phyloP scores from a whole-genome alignment of 1,140 invertebrate species.

The Panulirus ornatus region DNA sequence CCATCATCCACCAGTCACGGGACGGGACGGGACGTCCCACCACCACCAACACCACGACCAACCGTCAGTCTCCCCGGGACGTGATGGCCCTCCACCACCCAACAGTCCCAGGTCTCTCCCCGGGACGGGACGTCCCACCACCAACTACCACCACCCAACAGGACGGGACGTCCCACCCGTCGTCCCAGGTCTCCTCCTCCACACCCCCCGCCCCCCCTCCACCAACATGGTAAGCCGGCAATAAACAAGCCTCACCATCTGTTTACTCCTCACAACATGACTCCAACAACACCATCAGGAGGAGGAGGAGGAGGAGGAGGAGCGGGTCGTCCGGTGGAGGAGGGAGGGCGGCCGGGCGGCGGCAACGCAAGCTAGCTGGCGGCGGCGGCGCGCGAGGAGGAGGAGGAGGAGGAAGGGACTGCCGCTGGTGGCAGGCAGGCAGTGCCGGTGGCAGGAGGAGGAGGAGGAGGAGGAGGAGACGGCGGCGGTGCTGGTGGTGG shows the following conservation, averaged over 20 bases:
- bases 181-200: too few species aligned
- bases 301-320: slow-evolving; percentile 23
- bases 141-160: not conserved
- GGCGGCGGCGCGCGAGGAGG: not conserved
- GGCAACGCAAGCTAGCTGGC: too few species aligned
- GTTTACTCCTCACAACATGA: not conserved
- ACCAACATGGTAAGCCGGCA: too few species aligned
- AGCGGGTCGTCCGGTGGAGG: not conserved
- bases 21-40: too few species aligned
- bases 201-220: not conserved
- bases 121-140: not conserved
- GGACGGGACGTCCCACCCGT: too few species aligned
- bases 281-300: not conserved
- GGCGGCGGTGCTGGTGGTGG: slow-evolving; percentile 13
- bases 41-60: too few species aligned
- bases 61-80: too few species aligned
- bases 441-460: not conserved
- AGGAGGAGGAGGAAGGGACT: not conserved
- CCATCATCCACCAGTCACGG: too few species aligned
- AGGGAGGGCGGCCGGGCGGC: too few species aligned
- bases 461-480: not conserved
- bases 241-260: too few species aligned
- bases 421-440: not conserved
- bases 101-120: too few species aligned
- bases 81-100: too few species aligned